Base-by-base conservation (phyloP, 1,140 invertebrate species). In the Proales similis region DNA sequence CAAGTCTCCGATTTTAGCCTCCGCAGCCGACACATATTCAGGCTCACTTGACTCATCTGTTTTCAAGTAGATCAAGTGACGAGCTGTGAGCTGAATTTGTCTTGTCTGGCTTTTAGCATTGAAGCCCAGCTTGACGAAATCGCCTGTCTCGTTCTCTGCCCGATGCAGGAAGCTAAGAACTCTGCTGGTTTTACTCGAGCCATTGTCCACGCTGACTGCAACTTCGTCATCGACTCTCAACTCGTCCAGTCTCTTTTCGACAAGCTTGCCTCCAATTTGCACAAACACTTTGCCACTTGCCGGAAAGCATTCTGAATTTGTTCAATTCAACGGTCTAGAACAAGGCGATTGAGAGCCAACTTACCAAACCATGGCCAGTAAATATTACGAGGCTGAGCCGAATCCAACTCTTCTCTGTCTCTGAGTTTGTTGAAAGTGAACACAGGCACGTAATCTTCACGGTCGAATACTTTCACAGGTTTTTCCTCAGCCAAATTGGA, bases 31-130 rank as follows among this genome's bases (percentile, higher is more conserved):
- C 12, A 42, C 46, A n/a, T 26, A 47, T 27, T 61, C 32, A 48
- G 29, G 36, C 5, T 43, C 4, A 19, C 7, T 9, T 22, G 11
- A n/a, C n/a, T 27, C 26, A 12, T 32, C 9, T n/a, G 33, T 26
- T 9, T 62, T 64, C 43, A 68, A 60, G 65, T 71, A 74, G 46
- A 95, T 74, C 65, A 96, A 76, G 72, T 96, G 91, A 0, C 84
- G 83, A 0, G 87, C 83, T 0, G 91, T 95, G 6, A 91, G 78
- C 0, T 83, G 85, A 9, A 95, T 77, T 6, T 76, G 74, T 7
- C 6, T 20, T 20, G 36, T 9, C 9, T 36, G 14, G 33, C 33
- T 36, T 36, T 36, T 36, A 14, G 9, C 9, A 36, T 36, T 42
- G 19, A 29, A 36, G 45, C 45, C 26, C 22, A 57, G 24, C 32